Conservation (phyloP, 2,888 invertebrate genomes). For the Oeneis ivallda region DNA sequence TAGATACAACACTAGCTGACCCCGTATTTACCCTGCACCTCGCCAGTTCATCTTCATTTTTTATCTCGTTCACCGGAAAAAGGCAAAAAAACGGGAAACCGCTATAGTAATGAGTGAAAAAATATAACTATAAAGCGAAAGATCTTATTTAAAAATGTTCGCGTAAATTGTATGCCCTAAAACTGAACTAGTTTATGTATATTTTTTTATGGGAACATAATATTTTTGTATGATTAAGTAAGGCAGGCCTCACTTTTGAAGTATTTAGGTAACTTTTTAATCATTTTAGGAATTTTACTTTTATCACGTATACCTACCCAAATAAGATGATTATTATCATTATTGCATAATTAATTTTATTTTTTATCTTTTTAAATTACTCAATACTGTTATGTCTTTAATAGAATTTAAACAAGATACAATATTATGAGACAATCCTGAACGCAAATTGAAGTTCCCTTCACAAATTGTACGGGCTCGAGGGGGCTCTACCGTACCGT, state of each 20-base stretch:
- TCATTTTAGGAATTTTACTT: no score
- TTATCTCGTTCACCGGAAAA: slow-evolving; percentile 78
- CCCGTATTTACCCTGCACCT: slow-evolving; percentile 80
- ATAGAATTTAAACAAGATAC: not conserved
- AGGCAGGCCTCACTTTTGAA: no score
- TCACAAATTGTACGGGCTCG: slow-evolving; percentile 9
- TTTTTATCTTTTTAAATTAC: no score
- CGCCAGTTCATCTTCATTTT: slow-evolving; percentile 81
- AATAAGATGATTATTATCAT: no score
- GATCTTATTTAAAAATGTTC: slow-evolving; percentile 60
- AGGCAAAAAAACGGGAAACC: slow-evolving; percentile 75
- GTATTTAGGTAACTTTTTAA: no score
- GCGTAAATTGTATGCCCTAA: slow-evolving; percentile 52
- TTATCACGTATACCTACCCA: no score
- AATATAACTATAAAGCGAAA: slow-evolving; percentile 66
- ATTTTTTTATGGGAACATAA: not conserved
- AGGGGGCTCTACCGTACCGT: not conserved
- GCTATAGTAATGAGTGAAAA: slow-evolving; percentile 79
- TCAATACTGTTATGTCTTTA: not conserved
- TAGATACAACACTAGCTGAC: slow-evolving; percentile 55
- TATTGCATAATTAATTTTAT: no score
- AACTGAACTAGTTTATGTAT: slow-evolving; percentile 20
- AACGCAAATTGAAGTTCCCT: slow-evolving; percentile 13
- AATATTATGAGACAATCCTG: slow-evolving; percentile 1
- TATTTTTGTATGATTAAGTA: no score